Evolutionary conservation across 2,113 vertebrate species (phyloP).

Genomic region (Paracanthobrama guichenoti): DNA sequence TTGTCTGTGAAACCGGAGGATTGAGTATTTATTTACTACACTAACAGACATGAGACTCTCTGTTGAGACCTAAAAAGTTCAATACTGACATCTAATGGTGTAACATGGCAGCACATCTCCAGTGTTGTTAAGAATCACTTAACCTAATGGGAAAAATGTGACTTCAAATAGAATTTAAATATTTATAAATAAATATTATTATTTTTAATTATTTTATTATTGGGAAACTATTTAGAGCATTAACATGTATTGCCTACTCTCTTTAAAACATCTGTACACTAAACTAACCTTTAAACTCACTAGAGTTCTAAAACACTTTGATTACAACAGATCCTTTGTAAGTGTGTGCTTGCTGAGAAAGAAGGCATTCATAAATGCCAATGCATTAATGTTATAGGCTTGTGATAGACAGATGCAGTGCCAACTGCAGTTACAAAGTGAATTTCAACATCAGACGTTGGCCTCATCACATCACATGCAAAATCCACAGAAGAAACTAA

Average conservation of each 20-base stretch:
- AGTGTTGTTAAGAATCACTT: background rate
- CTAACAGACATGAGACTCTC: too few relatives aligned
- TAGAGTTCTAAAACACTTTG: too few relatives aligned
- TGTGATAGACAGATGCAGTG: background rate
- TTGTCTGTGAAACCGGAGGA: too few relatives aligned
- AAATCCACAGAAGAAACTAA: background rate
- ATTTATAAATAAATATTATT: too few relatives aligned
- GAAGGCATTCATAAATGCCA: background rate
- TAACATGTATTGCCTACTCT: too few relatives aligned
- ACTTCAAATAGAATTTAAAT: background rate
- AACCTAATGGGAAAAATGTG: background rate
- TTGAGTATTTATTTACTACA: too few relatives aligned
- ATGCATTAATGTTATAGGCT: background rate
- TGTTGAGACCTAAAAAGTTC: background rate
- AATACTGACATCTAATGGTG: constrained; percentile 6
- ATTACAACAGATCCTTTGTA: too few relatives aligned
- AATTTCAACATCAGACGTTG: background rate
- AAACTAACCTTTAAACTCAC: background rate
- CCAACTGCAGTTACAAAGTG: background rate
- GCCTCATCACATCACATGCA: background rate
- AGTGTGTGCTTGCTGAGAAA: background rate
- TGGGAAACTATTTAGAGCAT: too few relatives aligned
- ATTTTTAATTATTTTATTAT: too few relatives aligned
- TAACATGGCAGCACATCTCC: background rate
- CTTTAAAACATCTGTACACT: background rate